These are phyloP conservation scores for Glyptemys insculpta DNA, from an alignment of 2,797 vertebrate genomes.

Conservation along the genomic window DNA sequence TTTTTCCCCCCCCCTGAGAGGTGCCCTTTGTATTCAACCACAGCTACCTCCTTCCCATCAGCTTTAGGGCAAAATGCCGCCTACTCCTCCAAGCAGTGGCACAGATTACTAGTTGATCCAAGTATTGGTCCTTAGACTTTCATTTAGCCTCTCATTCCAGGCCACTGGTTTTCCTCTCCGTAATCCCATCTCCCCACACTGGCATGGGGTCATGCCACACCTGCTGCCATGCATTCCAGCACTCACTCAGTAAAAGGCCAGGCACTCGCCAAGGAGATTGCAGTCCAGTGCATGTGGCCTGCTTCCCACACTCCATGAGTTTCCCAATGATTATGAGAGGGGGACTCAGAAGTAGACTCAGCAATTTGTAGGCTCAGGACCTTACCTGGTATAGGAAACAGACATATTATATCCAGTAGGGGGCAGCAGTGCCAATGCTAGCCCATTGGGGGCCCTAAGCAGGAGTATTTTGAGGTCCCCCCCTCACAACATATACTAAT, in stretches of 20 bases:
- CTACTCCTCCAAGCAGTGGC: background rate
- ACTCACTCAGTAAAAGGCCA: rapidly evolving
- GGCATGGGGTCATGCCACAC: rapidly evolving
- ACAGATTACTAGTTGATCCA: background rate
- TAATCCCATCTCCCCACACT: background rate
- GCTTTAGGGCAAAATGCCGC: background rate
- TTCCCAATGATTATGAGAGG: background rate
- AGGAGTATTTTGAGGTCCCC: too few relatives aligned
- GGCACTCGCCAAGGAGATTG: background rate
- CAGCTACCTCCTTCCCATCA: background rate
- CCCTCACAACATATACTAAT: too few relatives aligned
- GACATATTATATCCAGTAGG: background rate
- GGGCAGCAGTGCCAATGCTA: background rate
- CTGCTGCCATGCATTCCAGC: background rate
- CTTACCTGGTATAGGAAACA: background rate
- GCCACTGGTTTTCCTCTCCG: background rate
- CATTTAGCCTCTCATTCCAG: rapidly evolving
- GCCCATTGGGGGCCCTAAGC: too few relatives aligned
- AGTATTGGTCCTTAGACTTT: background rate
- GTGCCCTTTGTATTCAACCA: background rate
- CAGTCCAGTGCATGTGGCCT: background rate
- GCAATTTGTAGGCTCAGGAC: background rate
- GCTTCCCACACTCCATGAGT: background rate
- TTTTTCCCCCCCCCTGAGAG: background rate
- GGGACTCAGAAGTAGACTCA: background rate